Evolutionary conservation across 1,140 invertebrate species (phyloP).

Genomic region (Asobara japonica): DNA sequence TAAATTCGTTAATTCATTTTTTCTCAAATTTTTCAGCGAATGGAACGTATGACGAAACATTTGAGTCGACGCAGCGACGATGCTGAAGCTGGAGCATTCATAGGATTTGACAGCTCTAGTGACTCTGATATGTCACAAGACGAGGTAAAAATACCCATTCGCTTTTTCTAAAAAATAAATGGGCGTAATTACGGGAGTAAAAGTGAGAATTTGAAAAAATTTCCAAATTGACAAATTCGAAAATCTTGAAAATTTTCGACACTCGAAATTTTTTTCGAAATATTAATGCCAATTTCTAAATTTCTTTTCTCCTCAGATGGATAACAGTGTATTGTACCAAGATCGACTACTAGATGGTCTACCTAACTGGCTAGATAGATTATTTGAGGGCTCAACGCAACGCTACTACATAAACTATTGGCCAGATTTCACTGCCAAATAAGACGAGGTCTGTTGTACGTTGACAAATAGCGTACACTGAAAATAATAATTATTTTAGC

Average conservation of each 20-base stretch:
- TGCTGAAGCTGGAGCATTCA: constrained; percentile 82
- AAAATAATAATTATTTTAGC: too few relatives aligned
- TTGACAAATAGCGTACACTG: too few relatives aligned
- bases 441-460: constrained; percentile 45
- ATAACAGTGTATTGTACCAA: constrained; percentile 62
- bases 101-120: constrained; percentile 76
- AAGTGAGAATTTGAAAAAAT: too few relatives aligned
- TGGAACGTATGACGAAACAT: constrained; percentile 73
- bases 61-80: constrained; percentile 68
- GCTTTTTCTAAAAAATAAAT: background rate
- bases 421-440: constrained; percentile 86
- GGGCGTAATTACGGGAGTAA: too few relatives aligned
- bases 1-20: background rate
- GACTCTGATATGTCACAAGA: constrained; percentile 78
- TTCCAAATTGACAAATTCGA: too few relatives aligned
- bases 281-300: background rate
- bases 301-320: constrained; percentile 42
- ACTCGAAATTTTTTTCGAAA: constrained; percentile 14
- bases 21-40: constrained; percentile 65
- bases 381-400: constrained; percentile 95
- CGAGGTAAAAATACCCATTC: constrained; percentile 60
- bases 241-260: too few relatives aligned
- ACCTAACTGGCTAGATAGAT: constrained; percentile 94
- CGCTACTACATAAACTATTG: constrained; percentile 97
- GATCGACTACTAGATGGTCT: constrained; percentile 91